Base-by-base conservation (phyloP, 1,140 invertebrate genomes). In the Zaprionus africanus region DNA sequence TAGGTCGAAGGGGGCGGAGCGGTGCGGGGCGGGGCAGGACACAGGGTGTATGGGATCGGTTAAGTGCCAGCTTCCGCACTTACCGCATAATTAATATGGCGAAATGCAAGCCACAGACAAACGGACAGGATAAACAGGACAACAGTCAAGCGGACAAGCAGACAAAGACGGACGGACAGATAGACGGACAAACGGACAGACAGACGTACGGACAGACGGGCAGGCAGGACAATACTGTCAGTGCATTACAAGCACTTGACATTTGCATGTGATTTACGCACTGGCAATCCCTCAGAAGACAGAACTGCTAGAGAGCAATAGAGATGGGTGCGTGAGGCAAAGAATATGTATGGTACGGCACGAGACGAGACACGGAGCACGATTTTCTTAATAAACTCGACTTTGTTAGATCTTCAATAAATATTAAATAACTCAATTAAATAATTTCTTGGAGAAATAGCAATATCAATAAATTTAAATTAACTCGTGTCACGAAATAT, bases 261-360 rank as follows among this genome's bases (percentile, higher is more conserved):
- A 88, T 86, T 86, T 86, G 84, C 84, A 86, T 88, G 87, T 86
- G 83, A 86, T 86, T 86, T 88, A 86, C 81, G 80, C 73, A 64
- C 63, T 60, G 49, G 59, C 72, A 63, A 60, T 86, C 66, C 65
- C 79, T 74, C 72, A 78, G 62, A 17, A 24, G 15, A 11, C 26
- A 4, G 4, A 34, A 63, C 15, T 5, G 6, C 4, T 6, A 15
- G 19, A 12, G 4, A 15, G 22, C 9, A n/a, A 7, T 70, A 70
- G 72, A 22, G 72, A 75, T 75, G 72, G 31, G 15, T 2, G 41
- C 70, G 63, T 72, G 63, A 59, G 17, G 1, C 15, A 7, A 6
- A n/a, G 4, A 5, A n/a, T n/a, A 43, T 5, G 15, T 26, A n/a
- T n/a, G n/a, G 15, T 1, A 5, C 4, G 2, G 5, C 46, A 51